Evolutionary conservation across 2,888 invertebrate genomes (phyloP), one percentile per base, ranked within the genome.

Genomic region (Drosophila picticornis): DNA sequence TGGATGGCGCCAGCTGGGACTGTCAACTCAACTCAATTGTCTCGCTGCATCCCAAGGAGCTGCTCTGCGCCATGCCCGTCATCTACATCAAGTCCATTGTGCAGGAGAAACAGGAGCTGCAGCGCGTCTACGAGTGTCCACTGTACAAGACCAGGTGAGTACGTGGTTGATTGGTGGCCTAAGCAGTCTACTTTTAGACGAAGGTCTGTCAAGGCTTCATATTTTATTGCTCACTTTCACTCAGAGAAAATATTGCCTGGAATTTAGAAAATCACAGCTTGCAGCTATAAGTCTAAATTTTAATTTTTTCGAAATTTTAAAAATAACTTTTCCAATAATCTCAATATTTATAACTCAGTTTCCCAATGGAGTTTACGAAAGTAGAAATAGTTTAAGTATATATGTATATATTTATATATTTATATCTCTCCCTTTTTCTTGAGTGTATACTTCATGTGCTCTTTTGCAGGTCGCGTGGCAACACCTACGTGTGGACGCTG

Each of bases 1-100:
- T 99, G 96, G 98, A 99, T 94, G 99, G 99, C 56, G 99, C 98
- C 51, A 96, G 98, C 85, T 99, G 99, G 99, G 98, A 99, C 93
- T 95, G 94, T 25, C 94, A 95, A 83, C 93, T 95, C 0, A 97
- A 97, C 67, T 95, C 96, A 85, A 96, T 99, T 83, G 95, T 96
- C n/a, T 97, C 98, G 85, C 96, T 98, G 0, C 95, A 95, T 81
- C 95, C 98, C 88, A 98, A 98, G 94, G 98, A 99, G 88, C 94
- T 99, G 81, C 97, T 97, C 91, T 98, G 98, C 5, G 94, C 96
- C 77, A 96, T 99, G 96, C 99, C 99, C 1, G 98, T 99, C 75
- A 96, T 99, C 83, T 98, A 95, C 93, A 95, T 98, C 89, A 97
- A 96, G 93, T 97, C 97, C n/a, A 96, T 97, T 80, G 97, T 97